These are phyloP conservation scores for Spilarctia lutea DNA, from an alignment of 2,888 invertebrate species.

Conservation along the genomic window DNA sequence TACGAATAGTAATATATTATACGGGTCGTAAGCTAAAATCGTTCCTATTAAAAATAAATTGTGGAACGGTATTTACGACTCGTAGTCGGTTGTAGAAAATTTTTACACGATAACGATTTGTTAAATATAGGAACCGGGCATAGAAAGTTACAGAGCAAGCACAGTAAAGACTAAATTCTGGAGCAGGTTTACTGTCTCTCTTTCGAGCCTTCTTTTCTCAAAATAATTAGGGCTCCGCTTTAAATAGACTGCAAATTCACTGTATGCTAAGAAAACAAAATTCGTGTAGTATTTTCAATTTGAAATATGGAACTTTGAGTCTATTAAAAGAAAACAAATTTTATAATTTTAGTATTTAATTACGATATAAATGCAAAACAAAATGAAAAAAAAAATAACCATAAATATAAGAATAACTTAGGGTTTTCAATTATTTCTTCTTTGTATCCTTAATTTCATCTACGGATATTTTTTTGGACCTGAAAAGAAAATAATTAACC, in stretches of 20 bases:
- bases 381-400: constrained; percentile 39
- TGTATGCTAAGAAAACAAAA: background rate
- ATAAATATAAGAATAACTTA: constrained; percentile 54
- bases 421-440: constrained; percentile 53
- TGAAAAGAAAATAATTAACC: constrained; percentile 54
- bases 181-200: too few relatives aligned
- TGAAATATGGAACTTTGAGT: background rate
- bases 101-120: too few relatives aligned
- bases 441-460: constrained; percentile 66
- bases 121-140: too few relatives aligned
- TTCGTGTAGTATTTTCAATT: background rate
- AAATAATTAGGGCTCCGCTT: too few relatives aligned
- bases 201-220: too few relatives aligned
- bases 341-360: constrained; percentile 39
- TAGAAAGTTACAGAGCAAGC: too few relatives aligned
- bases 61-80: too few relatives aligned
- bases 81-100: too few relatives aligned
- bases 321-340: background rate
- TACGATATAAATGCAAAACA: constrained; percentile 58
- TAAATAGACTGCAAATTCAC: background rate
- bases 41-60: too few relatives aligned
- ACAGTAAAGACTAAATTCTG: too few relatives aligned
- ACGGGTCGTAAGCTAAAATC: too few relatives aligned
- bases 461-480: constrained; percentile 64
- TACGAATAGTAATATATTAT: too few relatives aligned